Evolutionary conservation across 2,888 invertebrate genomes (phyloP).

Genomic region (Petrolisthes manimaculis): DNA sequence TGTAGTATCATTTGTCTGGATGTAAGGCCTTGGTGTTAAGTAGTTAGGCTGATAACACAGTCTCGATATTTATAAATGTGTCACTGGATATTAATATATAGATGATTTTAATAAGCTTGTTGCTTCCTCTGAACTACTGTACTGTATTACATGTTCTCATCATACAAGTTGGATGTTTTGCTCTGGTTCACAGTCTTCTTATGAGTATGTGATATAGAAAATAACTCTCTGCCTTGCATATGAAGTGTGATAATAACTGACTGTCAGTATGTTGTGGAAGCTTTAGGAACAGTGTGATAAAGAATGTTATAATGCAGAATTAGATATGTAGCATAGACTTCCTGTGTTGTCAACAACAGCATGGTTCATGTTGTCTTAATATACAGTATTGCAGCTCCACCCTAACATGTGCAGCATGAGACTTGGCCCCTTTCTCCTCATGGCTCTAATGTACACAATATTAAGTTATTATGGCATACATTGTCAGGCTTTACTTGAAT

Average conservation of each 20-base stretch:
- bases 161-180: constrained; percentile 31
- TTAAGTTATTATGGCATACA: background rate
- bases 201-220: constrained; percentile 37
- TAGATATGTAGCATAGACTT: constrained; percentile 52
- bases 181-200: constrained; percentile 22
- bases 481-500: background rate
- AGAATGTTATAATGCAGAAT: constrained; percentile 34
- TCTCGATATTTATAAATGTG: background rate
- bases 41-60: background rate
- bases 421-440: constrained; percentile 54
- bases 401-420: constrained; percentile 61
- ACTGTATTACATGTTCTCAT: constrained; percentile 1
- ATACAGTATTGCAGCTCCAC: constrained; percentile 51
- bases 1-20: constrained; percentile 8
- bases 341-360: constrained; percentile 61
- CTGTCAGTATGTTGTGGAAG: constrained; percentile 46
- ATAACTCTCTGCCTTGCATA: constrained; percentile 37
- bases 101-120: background rate
- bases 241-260: constrained; percentile 38
- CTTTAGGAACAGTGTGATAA: constrained; percentile 50
- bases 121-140: constrained; percentile 24
- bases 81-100: background rate
- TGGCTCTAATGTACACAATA: background rate
- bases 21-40: background rate
- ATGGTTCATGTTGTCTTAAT: constrained; percentile 57